A percentile compares a stretch with the other conserved stretches of the same genome.
phyloP scores from a whole-genome alignment of 2,888 invertebrate species.

The Drosophila neotestacea region DNA sequence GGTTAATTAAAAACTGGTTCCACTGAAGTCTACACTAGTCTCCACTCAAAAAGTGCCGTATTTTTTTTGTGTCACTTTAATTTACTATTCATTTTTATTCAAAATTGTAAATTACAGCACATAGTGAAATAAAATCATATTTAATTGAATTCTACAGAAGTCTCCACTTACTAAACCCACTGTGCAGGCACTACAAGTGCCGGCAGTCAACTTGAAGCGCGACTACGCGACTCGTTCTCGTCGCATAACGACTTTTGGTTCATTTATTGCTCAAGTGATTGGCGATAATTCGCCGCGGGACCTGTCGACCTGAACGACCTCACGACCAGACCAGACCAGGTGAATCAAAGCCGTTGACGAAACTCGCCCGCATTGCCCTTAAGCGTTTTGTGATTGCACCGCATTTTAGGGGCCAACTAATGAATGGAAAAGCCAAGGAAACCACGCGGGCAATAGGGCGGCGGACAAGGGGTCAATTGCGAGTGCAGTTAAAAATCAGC shows the following conservation, averaged over 20 bases:
- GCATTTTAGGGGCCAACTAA: constrained; percentile 30
- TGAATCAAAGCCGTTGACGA: constrained; percentile 25
- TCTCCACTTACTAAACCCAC: not conserved
- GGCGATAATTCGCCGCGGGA: constrained; percentile 86
- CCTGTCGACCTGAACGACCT: constrained; percentile 89
- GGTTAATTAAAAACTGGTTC: too few species aligned
- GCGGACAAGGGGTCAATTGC: constrained; percentile 1
- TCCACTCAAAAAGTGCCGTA: too few species aligned
- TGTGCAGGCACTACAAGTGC: constrained; percentile 23
- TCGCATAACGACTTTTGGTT: constrained; percentile 67
- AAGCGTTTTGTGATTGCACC: constrained; percentile 58
- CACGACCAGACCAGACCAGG: constrained; percentile 8
- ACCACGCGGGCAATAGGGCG: not conserved
- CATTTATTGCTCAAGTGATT: constrained; percentile 73
- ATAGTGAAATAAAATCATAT: not conserved
- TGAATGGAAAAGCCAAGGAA: constrained; percentile 10
- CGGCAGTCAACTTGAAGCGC: constrained; percentile 25
- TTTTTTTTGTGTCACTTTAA: too few species aligned
- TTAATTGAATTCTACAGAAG: not conserved
- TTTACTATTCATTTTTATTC: too few species aligned
- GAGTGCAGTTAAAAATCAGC: constrained; percentile 3
- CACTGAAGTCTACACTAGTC: not conserved
- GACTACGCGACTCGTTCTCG: constrained; percentile 27
- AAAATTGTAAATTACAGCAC: not conserved
- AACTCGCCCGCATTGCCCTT: constrained; percentile 40